Evolutionary conservation across 1,140 invertebrate species (phyloP).

Genomic region (Liolophura sinensis): DNA sequence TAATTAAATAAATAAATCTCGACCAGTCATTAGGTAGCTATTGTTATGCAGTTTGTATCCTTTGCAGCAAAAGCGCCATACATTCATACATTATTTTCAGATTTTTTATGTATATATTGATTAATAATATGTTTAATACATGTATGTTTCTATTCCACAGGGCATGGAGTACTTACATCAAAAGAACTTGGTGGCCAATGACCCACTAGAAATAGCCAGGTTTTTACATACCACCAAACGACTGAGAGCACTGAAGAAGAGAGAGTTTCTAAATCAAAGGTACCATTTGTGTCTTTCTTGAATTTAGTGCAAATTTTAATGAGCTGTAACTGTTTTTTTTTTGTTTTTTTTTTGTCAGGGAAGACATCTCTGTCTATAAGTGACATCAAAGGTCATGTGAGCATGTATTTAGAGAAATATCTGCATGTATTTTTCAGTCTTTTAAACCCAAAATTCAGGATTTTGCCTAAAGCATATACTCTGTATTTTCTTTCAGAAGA

Average conservation of each 20-base stretch:
- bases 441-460: conserved; percentile 4
- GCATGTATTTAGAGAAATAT: conserved; percentile 1
- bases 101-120: background rate
- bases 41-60: no score
- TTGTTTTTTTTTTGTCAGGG: conserved; percentile 64
- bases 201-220: conserved; percentile 60
- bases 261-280: conserved; percentile 59
- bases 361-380: conserved; percentile 59
- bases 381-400: conserved; percentile 44
- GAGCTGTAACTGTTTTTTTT: conserved; percentile 62
- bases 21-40: no score
- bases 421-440: conserved; percentile 1
- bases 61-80: no score
- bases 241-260: conserved; percentile 55
- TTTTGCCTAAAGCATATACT: background rate
- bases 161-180: conserved; percentile 61
- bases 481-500: conserved; percentile 46
- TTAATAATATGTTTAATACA: no score
- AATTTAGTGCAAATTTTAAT: conserved; percentile 61
- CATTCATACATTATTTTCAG: no score
- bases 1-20: no score
- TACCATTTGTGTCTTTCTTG: conserved; percentile 54
- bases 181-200: conserved; percentile 55
- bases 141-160: conserved; percentile 33
- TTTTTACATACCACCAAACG: conserved; percentile 60